Evolutionary conservation across 1,140 invertebrate genomes (phyloP).

Genomic region (Cotesia glomerata): DNA sequence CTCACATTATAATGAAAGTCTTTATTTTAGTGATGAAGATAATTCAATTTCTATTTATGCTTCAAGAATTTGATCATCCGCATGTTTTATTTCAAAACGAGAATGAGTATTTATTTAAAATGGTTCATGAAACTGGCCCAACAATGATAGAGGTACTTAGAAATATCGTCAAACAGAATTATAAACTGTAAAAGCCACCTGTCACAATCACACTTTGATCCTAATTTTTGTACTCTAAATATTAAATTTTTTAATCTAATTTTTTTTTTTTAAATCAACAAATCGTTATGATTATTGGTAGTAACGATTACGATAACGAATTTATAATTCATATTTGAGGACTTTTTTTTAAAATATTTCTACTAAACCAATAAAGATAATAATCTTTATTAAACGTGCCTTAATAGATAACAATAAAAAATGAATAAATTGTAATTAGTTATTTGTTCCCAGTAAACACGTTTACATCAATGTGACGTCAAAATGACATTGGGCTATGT

Average conservation of each 20-base stretch:
- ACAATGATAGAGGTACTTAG: slow-evolving; percentile 57
- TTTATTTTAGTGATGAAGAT: not conserved
- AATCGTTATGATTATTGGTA: not conserved
- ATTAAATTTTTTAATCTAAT: not conserved
- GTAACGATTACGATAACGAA: too few relatives aligned
- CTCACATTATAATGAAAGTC: not conserved
- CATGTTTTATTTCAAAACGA: slow-evolving; percentile 69
- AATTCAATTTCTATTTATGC: slow-evolving; percentile 26
- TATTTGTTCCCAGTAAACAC: too few relatives aligned
- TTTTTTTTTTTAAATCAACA: not conserved
- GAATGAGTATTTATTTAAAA: slow-evolving; percentile 69
- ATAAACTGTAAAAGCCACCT: slow-evolving; percentile 26
- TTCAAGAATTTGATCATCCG: slow-evolving; percentile 77
- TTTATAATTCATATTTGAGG: not conserved
- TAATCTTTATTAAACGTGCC: too few relatives aligned
- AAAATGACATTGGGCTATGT: too few relatives aligned
- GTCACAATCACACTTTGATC: slow-evolving; percentile 37
- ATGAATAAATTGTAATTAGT: too few relatives aligned
- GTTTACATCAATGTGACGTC: too few relatives aligned
- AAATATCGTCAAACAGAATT: slow-evolving; percentile 45
- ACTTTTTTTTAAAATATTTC: not conserved
- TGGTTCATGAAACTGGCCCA: slow-evolving; percentile 72
- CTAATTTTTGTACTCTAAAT: not conserved
- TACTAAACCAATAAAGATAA: too few relatives aligned
- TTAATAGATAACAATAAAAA: too few relatives aligned